Evolutionary conservation across 2,888 invertebrate species (phyloP).

Genomic region (Drosophila acutilabella): DNA sequence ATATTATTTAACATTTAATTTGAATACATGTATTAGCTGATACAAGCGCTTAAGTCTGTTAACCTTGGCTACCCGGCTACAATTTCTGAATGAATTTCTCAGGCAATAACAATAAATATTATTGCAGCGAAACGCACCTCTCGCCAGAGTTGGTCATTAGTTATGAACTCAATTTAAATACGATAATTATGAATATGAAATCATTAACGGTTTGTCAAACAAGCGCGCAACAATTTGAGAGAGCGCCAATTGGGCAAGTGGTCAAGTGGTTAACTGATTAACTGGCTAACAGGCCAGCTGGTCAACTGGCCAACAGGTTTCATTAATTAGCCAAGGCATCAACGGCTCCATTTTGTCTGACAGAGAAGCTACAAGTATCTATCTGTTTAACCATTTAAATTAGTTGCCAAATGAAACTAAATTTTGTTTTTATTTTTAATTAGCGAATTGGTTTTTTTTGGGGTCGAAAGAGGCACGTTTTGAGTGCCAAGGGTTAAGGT

Average conservation of each 20-base stretch:
- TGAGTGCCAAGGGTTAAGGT: neutral
- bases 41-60: neutral
- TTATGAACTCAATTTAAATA: constrained; percentile 30
- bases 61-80: constrained; percentile 52
- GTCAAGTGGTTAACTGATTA: neutral
- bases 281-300: constrained; percentile 46
- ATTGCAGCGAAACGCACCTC: constrained; percentile 25
- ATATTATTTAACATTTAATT: constrained; percentile 15
- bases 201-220: constrained; percentile 36
- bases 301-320: constrained; percentile 51
- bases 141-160: constrained; percentile 33
- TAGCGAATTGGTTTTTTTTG: constrained; percentile 22
- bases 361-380: constrained; percentile 6
- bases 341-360: constrained; percentile 52
- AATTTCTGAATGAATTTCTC: constrained; percentile 62
- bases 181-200: constrained; percentile 38
- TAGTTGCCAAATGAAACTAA: constrained; percentile 58
- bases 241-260: neutral
- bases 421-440: constrained; percentile 56
- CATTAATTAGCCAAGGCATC: constrained; percentile 48
- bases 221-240: constrained; percentile 8
- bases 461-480: neutral
- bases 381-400: constrained; percentile 58
- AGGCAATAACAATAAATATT: constrained; percentile 7
- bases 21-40: constrained; percentile 27